Percentiles rank a stretch among this genome's conserved stretches.
phyloP scores from a whole-genome alignment of 2,797 vertebrate genomes.

The Podargus strigoides region DNA sequence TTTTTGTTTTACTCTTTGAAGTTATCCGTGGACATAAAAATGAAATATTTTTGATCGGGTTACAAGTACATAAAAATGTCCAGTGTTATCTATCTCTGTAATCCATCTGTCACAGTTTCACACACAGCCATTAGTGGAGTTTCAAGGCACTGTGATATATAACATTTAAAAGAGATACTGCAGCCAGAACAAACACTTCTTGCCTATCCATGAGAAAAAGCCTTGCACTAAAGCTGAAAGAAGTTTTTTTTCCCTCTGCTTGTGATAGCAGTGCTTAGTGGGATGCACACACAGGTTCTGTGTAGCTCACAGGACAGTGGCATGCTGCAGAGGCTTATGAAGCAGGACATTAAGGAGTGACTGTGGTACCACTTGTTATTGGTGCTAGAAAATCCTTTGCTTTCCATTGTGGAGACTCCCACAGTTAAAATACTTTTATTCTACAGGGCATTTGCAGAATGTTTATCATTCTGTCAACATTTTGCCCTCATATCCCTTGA shows the following conservation, averaged over 20 bases:
- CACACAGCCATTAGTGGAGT: not conserved
- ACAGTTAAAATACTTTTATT: not conserved
- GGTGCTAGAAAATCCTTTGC: not conserved
- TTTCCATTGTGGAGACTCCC: not conserved
- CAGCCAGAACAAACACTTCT: not conserved
- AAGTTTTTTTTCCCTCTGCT: not conserved
- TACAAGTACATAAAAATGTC: constrained; percentile 11
- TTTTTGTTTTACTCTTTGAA: not conserved
- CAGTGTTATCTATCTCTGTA: not conserved
- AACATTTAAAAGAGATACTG: not conserved
- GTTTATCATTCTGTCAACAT: not conserved
- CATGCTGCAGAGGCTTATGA: not conserved
- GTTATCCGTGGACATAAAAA: not conserved
- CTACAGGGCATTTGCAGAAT: not conserved
- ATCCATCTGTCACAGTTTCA: not conserved
- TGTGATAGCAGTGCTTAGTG: not conserved
- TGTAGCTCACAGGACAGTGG: not conserved
- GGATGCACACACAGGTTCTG: not conserved
- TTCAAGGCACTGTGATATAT: not conserved
- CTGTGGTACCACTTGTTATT: not conserved
- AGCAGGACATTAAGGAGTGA: not conserved
- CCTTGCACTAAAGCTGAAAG: not conserved
- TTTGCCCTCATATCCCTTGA: not conserved
- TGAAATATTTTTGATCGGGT: not conserved
- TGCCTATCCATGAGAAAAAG: not conserved